Evolutionary conservation across 2,797 vertebrate species (phyloP), one percentile per base, ranked within the genome.

Genomic region (Enteromius fasciolatus): DNA sequence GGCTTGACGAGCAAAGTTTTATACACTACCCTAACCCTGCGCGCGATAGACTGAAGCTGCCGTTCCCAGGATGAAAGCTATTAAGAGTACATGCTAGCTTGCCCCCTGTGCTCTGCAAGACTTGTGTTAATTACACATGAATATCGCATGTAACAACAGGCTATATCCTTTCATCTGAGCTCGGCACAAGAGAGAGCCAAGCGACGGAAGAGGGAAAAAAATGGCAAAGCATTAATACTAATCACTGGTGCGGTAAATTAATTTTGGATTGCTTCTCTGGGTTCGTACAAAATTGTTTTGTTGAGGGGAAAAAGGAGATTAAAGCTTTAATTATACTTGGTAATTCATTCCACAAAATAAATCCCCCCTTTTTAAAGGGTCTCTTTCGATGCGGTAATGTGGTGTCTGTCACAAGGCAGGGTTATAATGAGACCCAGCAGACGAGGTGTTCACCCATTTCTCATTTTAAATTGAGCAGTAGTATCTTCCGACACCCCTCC

Each of bases 241-340:
- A 90, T 93, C 93, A 93, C 88, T 93, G 93, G 91, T 92, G 93
- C 93, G 87, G 91, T 93, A 94, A 94, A 94, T 94, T 94, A 92
- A 94, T 94, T 94, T 94, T 92, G 92, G 91, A 94, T 94, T 94
- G 92, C 91, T 93, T 93, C 91, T 93, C 87, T 93, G 90, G 90
- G 90, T 93, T 94, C 89, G 86, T 92, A 92, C 92, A 93, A 92
- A 94, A 94, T 92, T 93, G 91, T 94, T 93, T 93, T 94, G 92
- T 94, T 93, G 92, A 92, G 91, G 90, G 91, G 89, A 89, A 92
- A 93, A 93, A 91, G 85, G 89, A 93, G 92, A 94, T 94, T 92
- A 94, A 88, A 92, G 88, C 92, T 93, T 94, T 93, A 94, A 94
- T 94, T 94, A 94, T 92, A 90, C 89, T 90, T 90, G 88, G 90